A percentile compares a stretch with the other conserved stretches of the same genome.
These are phyloP conservation scores for Acropternis orthonyx DNA, from an alignment of 2,797 vertebrate species.

Conservation along the genomic window DNA sequence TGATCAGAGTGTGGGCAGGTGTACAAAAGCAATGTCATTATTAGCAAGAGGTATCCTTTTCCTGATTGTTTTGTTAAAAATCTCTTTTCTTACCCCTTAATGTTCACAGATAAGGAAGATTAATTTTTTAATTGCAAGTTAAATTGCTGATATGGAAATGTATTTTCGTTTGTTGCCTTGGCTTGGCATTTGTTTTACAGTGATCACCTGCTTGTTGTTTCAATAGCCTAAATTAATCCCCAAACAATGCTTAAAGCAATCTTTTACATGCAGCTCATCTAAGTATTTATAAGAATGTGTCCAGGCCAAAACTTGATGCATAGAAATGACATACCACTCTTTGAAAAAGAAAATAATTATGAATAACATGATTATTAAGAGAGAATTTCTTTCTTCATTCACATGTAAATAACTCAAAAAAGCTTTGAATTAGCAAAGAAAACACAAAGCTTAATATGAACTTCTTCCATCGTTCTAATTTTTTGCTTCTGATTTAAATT, in stretches of 20 bases:
- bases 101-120: background rate
- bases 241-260: background rate
- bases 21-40: background rate
- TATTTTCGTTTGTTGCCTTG: slow-evolving; percentile 12
- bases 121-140: slow-evolving; percentile 12
- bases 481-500: background rate
- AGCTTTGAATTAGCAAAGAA: background rate
- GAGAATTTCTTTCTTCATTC: background rate
- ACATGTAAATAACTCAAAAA: background rate
- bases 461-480: background rate
- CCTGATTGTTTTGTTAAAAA: background rate
- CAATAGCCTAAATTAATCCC: background rate
- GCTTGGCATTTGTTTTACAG: background rate
- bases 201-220: background rate
- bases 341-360: background rate
- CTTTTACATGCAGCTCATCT: background rate
- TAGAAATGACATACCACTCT: background rate
- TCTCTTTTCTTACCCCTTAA: background rate
- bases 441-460: background rate
- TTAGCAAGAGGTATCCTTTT: background rate
- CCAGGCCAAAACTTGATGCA: background rate
- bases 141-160: slow-evolving; percentile 17
- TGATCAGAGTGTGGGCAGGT: slow-evolving; percentile 37
- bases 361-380: background rate
- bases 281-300: background rate